phyloP scores from a whole-genome alignment of 2,113 vertebrate genomes.

The Nanorana parkeri region DNA sequence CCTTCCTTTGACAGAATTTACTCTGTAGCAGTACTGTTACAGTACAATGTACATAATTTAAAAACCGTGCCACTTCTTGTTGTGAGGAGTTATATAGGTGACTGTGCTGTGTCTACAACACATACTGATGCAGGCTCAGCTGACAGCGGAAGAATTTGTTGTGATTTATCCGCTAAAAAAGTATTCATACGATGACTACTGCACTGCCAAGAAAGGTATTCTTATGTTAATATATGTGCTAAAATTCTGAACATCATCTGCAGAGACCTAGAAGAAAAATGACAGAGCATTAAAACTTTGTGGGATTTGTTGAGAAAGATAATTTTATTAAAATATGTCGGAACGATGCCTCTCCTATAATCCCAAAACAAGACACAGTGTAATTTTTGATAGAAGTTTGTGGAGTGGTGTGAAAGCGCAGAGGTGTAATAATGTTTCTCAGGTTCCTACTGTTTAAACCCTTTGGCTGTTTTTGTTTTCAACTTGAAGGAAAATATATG shows the following conservation, averaged over 20 bases:
- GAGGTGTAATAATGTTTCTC: slow-evolving; percentile 45
- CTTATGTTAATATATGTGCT: slow-evolving; percentile 72
- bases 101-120: not conserved
- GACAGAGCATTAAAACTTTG: slow-evolving; percentile 63
- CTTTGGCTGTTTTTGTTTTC: slow-evolving; percentile 41
- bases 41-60: no score
- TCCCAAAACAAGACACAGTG: slow-evolving; percentile 27
- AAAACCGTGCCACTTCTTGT: no score
- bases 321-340: slow-evolving; percentile 61
- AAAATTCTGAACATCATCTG: slow-evolving; percentile 68
- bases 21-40: no score
- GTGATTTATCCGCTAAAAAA: slow-evolving; percentile 63
- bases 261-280: slow-evolving; percentile 66
- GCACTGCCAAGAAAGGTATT: slow-evolving; percentile 65
- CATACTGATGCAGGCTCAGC: not conserved
- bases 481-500: slow-evolving; percentile 21
- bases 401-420: slow-evolving; percentile 16
- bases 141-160: slow-evolving; percentile 11
- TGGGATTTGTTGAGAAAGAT: slow-evolving; percentile 62
- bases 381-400: slow-evolving; percentile 35
- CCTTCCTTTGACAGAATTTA: no score
- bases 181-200: slow-evolving; percentile 61
- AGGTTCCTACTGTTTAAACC: slow-evolving; percentile 35
- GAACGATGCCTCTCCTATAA: slow-evolving; percentile 1
- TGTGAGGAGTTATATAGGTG: not conserved